phyloP scores from a whole-genome alignment of 2,797 vertebrate species.

The Sternarchorhynchus goeldii region DNA sequence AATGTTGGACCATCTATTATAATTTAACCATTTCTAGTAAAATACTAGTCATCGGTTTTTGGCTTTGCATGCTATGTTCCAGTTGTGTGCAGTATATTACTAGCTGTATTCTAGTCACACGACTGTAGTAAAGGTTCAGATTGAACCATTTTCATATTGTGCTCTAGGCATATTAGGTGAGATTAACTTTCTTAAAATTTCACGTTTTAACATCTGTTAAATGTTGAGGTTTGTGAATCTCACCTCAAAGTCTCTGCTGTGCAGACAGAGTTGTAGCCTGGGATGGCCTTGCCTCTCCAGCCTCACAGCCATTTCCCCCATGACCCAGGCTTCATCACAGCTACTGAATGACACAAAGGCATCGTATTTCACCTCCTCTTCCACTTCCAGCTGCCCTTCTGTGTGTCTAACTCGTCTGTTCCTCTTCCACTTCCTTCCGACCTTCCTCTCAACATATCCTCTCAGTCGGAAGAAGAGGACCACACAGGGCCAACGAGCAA shows the following conservation, averaged over 20 bases:
- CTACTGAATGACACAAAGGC: slow-evolving; percentile 56
- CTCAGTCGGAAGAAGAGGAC: slow-evolving; percentile 48
- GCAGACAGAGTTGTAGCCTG: slow-evolving; percentile 52
- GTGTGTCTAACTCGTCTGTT: slow-evolving; percentile 6
- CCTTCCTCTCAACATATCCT: slow-evolving; percentile 37
- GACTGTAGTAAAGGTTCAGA: too few relatives aligned
- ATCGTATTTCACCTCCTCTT: slow-evolving; percentile 43
- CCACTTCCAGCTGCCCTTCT: slow-evolving; percentile 1
- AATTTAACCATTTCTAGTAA: too few relatives aligned
- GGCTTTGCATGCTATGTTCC: too few relatives aligned
- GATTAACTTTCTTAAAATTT: not conserved
- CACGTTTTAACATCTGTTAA: not conserved
- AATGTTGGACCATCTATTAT: too few relatives aligned
- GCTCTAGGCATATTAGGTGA: too few relatives aligned
- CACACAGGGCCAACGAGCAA: slow-evolving; percentile 50
- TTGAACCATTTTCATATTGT: too few relatives aligned
- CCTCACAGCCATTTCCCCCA: slow-evolving; percentile 48
- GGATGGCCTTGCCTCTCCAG: slow-evolving; percentile 55
- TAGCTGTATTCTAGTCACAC: too few relatives aligned
- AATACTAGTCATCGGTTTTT: too few relatives aligned
- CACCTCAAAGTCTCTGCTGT: slow-evolving; percentile 60
- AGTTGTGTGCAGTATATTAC: too few relatives aligned
- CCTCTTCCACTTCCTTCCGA: slow-evolving; percentile 40
- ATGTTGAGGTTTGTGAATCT: slow-evolving; percentile 3
- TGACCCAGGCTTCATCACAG: slow-evolving; percentile 56